Evolutionary conservation across 2,888 invertebrate species (phyloP), one percentile per base, ranked within the genome.

Genomic region (Hemistola chrysoprasaria): DNA sequence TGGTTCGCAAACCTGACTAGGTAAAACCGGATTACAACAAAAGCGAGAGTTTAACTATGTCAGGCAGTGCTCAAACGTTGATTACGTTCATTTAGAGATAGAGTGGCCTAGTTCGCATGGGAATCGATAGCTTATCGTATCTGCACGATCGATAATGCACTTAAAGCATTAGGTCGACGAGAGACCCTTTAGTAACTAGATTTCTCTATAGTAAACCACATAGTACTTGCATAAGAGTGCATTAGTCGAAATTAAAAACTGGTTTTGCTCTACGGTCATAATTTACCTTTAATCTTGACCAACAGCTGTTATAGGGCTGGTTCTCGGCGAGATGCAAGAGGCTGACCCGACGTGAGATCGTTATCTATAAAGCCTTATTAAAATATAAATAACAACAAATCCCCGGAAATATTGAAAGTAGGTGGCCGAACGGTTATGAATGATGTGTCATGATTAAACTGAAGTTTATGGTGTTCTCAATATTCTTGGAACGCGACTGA

Each of bases 261-360:
- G 84, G 87, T 85, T 78, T 54, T 43, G 46, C 44, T 56, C 43
- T 57, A 53, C 53, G 64, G 59, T 66, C 62, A 65, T 81, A 78
- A 79, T 76, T 80, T 78, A 74, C 75, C 71, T 73, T 73, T 78
- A 81, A 82, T 83, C 78, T 83, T 87, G 87, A 86, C 86, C 86
- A 81, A 84, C 77, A 85, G 79, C 66, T 71, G 78, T 71, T 62
- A 59, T 20, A 24, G 57, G 66, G 71, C 77, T 71, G 75, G 78
- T 78, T 77, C 63, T 65, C 52, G 59, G 67, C 54, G 34, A 47
- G 59, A 57, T 59, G 50, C 48, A 52, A 63, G 64, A 62, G 54
- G 25, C 55, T 67, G 67, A 68, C 63, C 65, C 58, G 62, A 56
- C 52, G 59, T 55, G 56, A 47, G 53, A 48, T 47, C 58, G 56